These are phyloP conservation scores for Drosophila affinis DNA, from an alignment of 2,888 invertebrate species.

Conservation along the genomic window DNA sequence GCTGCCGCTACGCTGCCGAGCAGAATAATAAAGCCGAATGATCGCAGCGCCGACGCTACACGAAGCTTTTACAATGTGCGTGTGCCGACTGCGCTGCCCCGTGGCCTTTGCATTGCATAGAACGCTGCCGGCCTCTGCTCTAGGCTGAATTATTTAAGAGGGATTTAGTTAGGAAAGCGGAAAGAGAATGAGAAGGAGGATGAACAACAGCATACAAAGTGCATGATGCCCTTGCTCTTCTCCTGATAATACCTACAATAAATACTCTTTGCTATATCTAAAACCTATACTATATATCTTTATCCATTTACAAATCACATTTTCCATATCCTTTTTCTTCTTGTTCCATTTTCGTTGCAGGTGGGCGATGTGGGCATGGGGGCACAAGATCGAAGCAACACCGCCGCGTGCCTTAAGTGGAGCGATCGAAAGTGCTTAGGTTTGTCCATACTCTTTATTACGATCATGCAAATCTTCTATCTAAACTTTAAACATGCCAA, in stretches of 20 bases:
- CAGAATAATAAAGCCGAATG: too few species aligned
- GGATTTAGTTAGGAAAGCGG: neutral
- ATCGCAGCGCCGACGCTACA: too few species aligned
- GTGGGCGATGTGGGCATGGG: constrained; percentile 82
- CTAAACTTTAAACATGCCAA: constrained; percentile 71
- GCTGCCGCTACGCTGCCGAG: too few species aligned
- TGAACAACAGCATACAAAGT: neutral
- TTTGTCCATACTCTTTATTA: constrained; percentile 82
- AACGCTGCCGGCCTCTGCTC: too few species aligned
- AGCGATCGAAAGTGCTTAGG: constrained; percentile 84
- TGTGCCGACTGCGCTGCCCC: too few species aligned
- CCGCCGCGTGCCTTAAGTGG: constrained; percentile 82
- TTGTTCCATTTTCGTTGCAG: constrained; percentile 62
- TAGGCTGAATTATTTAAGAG: too few species aligned
- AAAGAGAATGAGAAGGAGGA: too few species aligned
- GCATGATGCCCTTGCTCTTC: neutral
- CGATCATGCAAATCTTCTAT: constrained; percentile 70
- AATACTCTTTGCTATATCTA: neutral
- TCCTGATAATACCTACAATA: neutral
- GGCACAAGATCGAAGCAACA: constrained; percentile 80
- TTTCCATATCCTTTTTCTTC: neutral
- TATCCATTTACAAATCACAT: neutral
- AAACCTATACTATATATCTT: neutral
- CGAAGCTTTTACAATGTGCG: too few species aligned
- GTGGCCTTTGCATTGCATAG: too few species aligned